phyloP scores from a whole-genome alignment of 2,888 invertebrate species.

The Sphaerophoria taeniata region DNA sequence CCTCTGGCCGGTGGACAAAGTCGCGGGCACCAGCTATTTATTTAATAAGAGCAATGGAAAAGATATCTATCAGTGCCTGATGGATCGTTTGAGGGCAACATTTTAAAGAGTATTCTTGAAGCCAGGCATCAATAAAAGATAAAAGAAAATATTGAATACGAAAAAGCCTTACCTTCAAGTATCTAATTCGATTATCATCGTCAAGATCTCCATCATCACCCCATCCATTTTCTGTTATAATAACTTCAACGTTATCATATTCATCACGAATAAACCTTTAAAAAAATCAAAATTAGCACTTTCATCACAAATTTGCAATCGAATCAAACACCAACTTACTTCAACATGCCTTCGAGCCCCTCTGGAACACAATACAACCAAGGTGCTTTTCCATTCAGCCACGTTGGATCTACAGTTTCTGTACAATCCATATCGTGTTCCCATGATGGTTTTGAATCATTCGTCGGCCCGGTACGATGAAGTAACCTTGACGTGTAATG shows the following conservation, averaged over 20 bases:
- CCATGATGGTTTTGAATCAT: conserved; percentile 83
- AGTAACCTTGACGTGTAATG: conserved; percentile 78
- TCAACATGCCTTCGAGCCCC: conserved; percentile 22
- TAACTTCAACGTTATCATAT: conserved; percentile 84
- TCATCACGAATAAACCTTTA: conserved; percentile 84
- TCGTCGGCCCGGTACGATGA: conserved; percentile 69
- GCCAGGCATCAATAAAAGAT: neutral
- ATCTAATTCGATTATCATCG: conserved; percentile 79
- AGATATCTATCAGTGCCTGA: too few relatives aligned
- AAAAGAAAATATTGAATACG: neutral
- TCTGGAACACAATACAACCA: conserved; percentile 31
- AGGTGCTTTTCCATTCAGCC: conserved; percentile 76
- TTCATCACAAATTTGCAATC: conserved; percentile 51
- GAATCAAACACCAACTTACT: conserved; percentile 74
- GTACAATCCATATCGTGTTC: conserved; percentile 83
- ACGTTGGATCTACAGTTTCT: conserved; percentile 75
- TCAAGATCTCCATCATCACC: conserved; percentile 82
- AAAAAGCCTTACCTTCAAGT: conserved; percentile 76
- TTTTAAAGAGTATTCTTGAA: too few relatives aligned
- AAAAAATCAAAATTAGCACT: neutral
- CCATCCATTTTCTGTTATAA: conserved; percentile 86
- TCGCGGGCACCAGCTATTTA: too few relatives aligned
- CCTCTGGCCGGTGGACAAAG: too few relatives aligned
- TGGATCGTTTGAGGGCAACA: too few relatives aligned
- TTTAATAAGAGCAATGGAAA: too few relatives aligned